Evolutionary conservation across 2,113 vertebrate genomes (phyloP), one percentile per base, ranked within the genome.

Genomic region (Poeciliopsis prolifica): DNA sequence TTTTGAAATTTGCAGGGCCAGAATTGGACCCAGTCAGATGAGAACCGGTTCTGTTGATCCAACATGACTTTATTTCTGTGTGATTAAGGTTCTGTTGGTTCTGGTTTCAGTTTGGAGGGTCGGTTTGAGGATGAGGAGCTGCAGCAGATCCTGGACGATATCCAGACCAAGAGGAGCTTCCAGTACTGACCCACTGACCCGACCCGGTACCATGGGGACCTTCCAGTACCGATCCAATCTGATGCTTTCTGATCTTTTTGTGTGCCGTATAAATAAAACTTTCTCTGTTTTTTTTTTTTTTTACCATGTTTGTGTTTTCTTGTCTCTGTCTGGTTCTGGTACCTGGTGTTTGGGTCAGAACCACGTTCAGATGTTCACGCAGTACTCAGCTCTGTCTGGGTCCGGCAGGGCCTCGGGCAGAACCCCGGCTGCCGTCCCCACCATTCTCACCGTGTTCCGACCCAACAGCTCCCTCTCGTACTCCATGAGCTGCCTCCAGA

Each of bases 161-260:
- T 99, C 91, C 97, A 99, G 93, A 99, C 98, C 54, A 99, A 99
- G 89, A 95, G 97, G 80, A 99, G 97, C 87, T 99, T 99, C 92
- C 98, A 99, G 83, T 99, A 99, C 78, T 99, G 89, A 12, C 62
- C 70, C 0, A 99, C 78, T 99, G 89, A 12, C 62, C 70, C 0
- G 30, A 33, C 33, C 62, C 10, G 22, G 13, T 37, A 14, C 24
- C 51, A 58, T 58, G 2, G 1, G 24, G 51, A 4, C 51, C 51
- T 58, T 58, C 2, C 22, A 58, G 51, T 58, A 3, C 51, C 24
- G 24, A 58, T 58, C 51, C 51, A 24, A 11, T 58, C 51, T 58
- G 22, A 8, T 37, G 8, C 51, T 9, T 3, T 58, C 51, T 24
- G 2, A 24, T 58, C 51, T 7, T 58, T 58, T 5, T 19, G 15